Evolutionary conservation across 2,797 vertebrate genomes (phyloP).

Genomic region (Mionectes olivaceus): DNA sequence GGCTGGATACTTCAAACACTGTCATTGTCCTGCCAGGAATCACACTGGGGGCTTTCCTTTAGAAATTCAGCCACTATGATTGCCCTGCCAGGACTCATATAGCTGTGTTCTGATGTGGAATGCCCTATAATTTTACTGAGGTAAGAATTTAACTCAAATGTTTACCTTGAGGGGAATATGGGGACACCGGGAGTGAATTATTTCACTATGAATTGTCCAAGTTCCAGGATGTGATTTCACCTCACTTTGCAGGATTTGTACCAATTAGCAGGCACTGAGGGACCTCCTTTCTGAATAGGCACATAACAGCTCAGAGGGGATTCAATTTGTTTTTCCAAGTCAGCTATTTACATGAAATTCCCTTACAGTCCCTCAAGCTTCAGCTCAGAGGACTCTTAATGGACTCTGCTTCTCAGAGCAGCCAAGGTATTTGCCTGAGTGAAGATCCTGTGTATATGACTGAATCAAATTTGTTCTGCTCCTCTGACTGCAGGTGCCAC

Average conservation of each 20-base stretch:
- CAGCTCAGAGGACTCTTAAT: not conserved
- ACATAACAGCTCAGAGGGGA: not conserved
- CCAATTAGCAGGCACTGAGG: not conserved
- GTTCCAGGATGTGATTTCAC: conserved; percentile 31
- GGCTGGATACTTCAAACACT: conserved; percentile 59
- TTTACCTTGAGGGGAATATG: not conserved
- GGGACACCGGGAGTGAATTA: not conserved
- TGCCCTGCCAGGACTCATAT: conserved; percentile 37
- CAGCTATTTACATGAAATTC: not conserved
- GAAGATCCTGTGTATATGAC: not conserved
- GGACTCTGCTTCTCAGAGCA: not conserved
- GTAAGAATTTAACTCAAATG: not conserved
- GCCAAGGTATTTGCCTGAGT: not conserved
- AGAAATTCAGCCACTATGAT: conserved; percentile 41
- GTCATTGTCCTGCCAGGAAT: conserved; percentile 70
- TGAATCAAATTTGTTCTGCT: not conserved
- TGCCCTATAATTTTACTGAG: not conserved
- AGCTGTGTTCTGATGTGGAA: conserved; percentile 10
- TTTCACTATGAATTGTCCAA: not conserved
- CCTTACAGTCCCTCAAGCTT: not conserved
- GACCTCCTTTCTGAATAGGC: not conserved
- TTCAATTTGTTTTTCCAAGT: not conserved
- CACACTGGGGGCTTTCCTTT: conserved; percentile 48
- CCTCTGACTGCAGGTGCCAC: not conserved
- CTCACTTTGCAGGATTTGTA: not conserved